These are phyloP conservation scores for Gastrophryne carolinensis DNA, from an alignment of 2,797 vertebrate species.

Conservation along the genomic window DNA sequence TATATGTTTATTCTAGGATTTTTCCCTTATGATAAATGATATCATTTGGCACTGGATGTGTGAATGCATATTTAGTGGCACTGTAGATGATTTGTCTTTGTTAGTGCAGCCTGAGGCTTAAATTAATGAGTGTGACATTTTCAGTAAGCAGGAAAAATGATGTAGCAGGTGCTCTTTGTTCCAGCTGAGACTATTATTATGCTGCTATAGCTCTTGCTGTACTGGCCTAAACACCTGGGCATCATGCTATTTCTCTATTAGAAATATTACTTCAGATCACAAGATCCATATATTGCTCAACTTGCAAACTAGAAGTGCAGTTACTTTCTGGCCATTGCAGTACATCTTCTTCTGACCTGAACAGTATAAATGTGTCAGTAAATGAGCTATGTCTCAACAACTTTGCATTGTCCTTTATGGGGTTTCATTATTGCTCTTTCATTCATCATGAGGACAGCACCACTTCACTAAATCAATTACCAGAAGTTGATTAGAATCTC, in stretches of 20 bases:
- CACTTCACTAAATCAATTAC: too few species aligned
- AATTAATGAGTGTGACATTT: constrained; percentile 6
- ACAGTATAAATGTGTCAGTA: too few species aligned
- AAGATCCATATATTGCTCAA: not conserved
- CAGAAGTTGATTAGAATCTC: too few species aligned
- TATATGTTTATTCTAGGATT: too few species aligned
- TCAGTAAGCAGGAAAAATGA: not conserved
- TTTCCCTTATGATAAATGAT: too few species aligned
- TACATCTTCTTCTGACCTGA: too few species aligned
- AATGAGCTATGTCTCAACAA: too few species aligned
- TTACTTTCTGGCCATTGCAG: not conserved
- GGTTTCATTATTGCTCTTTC: too few species aligned
- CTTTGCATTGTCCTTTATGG: too few species aligned
- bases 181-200: constrained; percentile 11
- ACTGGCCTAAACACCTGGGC: not conserved
- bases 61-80: too few species aligned
- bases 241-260: not conserved
- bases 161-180: not conserved
- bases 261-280: not conserved
- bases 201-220: not conserved
- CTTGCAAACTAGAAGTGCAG: not conserved
- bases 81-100: not conserved
- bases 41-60: too few species aligned
- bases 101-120: not conserved
- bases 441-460: too few species aligned